A percentile compares a stretch with the other conserved stretches of the same genome.
These are phyloP conservation scores for Frieseomelitta varia DNA, from an alignment of 1,140 invertebrate genomes.

Conservation along the genomic window DNA sequence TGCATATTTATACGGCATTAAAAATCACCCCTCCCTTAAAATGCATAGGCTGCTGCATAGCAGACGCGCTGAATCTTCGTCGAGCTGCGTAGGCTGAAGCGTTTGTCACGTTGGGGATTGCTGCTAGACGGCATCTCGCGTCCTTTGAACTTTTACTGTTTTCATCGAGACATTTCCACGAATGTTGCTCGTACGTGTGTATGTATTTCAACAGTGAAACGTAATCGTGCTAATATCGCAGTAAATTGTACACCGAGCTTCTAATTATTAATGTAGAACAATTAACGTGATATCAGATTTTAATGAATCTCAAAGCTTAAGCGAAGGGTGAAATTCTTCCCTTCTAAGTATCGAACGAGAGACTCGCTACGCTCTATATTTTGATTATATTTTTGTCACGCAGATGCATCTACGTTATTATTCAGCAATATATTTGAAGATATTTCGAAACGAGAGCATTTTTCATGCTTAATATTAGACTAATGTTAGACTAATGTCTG, in stretches of 20 bases:
- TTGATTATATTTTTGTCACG: not conserved
- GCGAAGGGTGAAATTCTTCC: not conserved
- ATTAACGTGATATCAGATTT: not conserved
- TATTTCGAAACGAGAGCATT: not conserved
- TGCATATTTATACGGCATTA: slow-evolving; percentile 83
- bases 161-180: slow-evolving; percentile 20
- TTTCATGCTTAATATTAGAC: slow-evolving; percentile 16
- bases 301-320: not conserved
- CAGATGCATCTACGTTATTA: not conserved
- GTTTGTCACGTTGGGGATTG: slow-evolving; percentile 31
- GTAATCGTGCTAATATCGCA: not conserved
- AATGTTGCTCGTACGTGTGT: not conserved
- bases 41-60: slow-evolving; percentile 77
- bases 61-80: slow-evolving; percentile 67
- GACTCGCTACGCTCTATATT: not conserved
- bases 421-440: not conserved
- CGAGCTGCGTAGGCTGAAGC: slow-evolving; percentile 46
- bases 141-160: slow-evolving; percentile 42
- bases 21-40: slow-evolving; percentile 81
- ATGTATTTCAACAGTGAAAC: not conserved
- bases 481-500: slow-evolving; percentile 29
- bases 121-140: slow-evolving; percentile 8
- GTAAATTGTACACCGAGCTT: not conserved
- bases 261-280: not conserved
- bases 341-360: not conserved